Evolutionary conservation across 2,113 vertebrate genomes (phyloP).

Genomic region (Chionomys nivalis): DNA sequence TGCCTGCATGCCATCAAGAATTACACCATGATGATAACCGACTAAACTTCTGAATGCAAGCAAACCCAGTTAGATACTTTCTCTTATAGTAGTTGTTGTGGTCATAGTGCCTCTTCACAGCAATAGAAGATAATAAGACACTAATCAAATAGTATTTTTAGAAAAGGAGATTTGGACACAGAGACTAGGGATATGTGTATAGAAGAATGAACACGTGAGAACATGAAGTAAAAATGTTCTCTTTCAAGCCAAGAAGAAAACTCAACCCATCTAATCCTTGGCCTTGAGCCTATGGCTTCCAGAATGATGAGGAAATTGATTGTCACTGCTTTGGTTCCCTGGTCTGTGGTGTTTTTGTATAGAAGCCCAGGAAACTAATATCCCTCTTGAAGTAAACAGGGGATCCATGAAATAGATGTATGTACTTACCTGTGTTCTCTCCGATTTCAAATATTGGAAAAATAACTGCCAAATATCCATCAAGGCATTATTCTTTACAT

Average conservation of each 20-base stretch:
- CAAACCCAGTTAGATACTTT: not conserved
- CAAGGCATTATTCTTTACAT: constrained; percentile 20
- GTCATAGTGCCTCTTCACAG: not conserved
- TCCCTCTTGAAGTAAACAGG: not conserved
- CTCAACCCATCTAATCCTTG: not conserved
- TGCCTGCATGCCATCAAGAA: not conserved
- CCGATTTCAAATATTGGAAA: not conserved
- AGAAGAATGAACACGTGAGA: not conserved
- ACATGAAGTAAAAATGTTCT: not conserved
- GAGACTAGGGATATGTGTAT: not conserved
- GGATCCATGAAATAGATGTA: not conserved
- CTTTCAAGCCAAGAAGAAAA: not conserved
- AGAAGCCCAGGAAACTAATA: not conserved
- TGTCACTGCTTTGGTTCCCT: not conserved
- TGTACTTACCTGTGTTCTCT: not conserved
- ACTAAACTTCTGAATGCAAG: not conserved
- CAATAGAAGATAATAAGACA: not conserved
- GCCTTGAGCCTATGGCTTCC: not conserved
- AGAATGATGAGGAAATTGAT: not conserved
- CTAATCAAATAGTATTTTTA: not conserved
- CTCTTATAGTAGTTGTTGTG: not conserved
- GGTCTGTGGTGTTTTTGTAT: not conserved
- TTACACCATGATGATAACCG: not conserved
- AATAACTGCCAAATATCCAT: not conserved
- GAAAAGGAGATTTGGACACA: not conserved